These are phyloP conservation scores for Pristionchus maxplancki DNA, from an alignment of 2,888 invertebrate genomes.

Conservation along the genomic window DNA sequence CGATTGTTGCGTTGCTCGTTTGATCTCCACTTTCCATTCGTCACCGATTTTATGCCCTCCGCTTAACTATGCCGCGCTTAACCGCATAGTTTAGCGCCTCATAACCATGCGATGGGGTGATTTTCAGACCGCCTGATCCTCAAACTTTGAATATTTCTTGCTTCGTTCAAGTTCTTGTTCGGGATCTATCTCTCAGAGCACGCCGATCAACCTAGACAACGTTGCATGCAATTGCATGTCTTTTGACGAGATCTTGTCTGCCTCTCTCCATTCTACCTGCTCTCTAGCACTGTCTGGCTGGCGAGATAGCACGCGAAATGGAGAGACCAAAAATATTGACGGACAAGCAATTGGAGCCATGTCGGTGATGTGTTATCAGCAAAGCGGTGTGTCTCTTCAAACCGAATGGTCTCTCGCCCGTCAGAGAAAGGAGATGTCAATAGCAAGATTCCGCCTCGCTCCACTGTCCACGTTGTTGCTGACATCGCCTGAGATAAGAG, in stretches of 20 bases:
- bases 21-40: neutral
- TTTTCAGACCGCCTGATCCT: neutral
- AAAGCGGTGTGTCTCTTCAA: neutral
- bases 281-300: too few species aligned
- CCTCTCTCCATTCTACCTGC: too few species aligned
- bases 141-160: too few species aligned
- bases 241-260: neutral
- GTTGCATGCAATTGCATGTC: neutral
- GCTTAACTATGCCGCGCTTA: constrained; percentile 5
- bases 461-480: too few species aligned
- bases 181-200: neutral
- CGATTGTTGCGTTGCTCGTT: neutral
- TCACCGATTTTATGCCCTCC: neutral
- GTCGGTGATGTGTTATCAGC: neutral
- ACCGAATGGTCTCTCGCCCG: neutral
- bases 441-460: neutral
- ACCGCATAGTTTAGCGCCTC: neutral
- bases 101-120: neutral
- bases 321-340: too few species aligned
- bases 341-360: neutral
- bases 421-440: neutral
- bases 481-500: neutral
- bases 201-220: neutral
- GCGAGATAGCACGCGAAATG: too few species aligned
- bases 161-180: neutral